Base-by-base conservation (phyloP, 2,113 vertebrate species). In the Pteropus alecto region DNA sequence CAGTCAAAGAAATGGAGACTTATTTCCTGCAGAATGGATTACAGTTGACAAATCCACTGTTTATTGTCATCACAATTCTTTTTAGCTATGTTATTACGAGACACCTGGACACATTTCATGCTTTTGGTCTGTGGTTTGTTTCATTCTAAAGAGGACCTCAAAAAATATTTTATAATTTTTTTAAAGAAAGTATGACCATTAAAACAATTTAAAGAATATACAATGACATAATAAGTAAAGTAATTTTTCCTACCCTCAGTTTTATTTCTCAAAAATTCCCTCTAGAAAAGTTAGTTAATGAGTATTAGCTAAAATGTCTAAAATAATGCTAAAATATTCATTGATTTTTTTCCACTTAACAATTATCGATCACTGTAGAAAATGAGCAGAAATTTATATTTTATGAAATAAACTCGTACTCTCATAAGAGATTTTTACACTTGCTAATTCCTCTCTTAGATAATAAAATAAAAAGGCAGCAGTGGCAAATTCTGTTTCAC, bases 21-120 rank as follows among this genome's bases (percentile, higher is more conserved):
- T 28, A 41, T 73, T 48, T 95, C 58, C 33, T 74, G 48, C 33
- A 19, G 41, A n/a, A 21, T 60, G 46, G 22, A 48, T 87, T 92
- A 95, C 21, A 67, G 15, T 41, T 76, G 41, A 41, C 94, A 95
- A 60, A 95, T 74, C 90, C 84, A 95, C 1, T 33, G 24, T 16
- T 60, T 5, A 15, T 0, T 1, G 5, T 88, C 1, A 0, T 18
- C 9, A 60, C 48, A 95, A 3, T 28, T 68, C 60, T 51, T 8
- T 51, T 0, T 3, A 11, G 0, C 6, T 48, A 87, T 58, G n/a
- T 13, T 4, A 22, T 0, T 24, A 10, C 0, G 15, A 74, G 84
- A 93, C 24, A 82, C 13, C 30, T 9, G 1, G 19, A 41, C 90
- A 26, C 90, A 93, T 81, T 51, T 93, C 56, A 1, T 87, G 24